Evolutionary conservation across 1,140 invertebrate genomes (phyloP).

Genomic region (Bombus turneri): DNA sequence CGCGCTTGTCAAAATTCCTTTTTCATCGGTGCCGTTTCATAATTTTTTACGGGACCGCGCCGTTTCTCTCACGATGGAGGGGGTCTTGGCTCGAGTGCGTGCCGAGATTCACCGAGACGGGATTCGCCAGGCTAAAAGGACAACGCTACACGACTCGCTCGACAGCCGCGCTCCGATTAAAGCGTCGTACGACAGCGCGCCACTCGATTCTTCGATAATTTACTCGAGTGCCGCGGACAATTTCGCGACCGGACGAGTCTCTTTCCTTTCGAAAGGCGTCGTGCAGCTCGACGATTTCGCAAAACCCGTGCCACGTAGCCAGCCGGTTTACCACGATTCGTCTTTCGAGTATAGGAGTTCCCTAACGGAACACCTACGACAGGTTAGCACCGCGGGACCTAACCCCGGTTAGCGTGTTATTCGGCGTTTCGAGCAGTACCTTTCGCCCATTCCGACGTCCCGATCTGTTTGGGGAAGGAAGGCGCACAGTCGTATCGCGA

Average conservation of each 20-base stretch:
- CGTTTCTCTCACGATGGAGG: no score
- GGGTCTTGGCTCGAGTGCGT: no score
- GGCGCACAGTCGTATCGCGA: constrained; percentile 45
- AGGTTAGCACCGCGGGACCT: constrained; percentile 53
- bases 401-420: constrained; percentile 71
- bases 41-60: not conserved
- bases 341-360: not conserved
- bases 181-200: not conserved
- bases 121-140: no score
- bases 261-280: not conserved
- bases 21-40: not conserved
- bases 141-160: no score
- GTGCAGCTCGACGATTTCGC: not conserved
- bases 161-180: not conserved
- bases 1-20: constrained; percentile 33
- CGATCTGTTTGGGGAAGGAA: constrained; percentile 50
- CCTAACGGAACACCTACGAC: constrained; percentile 56
- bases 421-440: constrained; percentile 64
- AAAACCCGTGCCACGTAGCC: not conserved
- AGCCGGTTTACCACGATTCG: not conserved
- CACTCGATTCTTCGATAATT: not conserved
- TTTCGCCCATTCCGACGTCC: constrained; percentile 64
- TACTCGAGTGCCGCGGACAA: not conserved
- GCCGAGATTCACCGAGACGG: no score
- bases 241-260: not conserved